Percentiles rank a stretch among this genome's conserved stretches.
Evolutionary conservation across 2,888 invertebrate genomes (phyloP).

Genomic region (Linnaemya vulpina): DNA sequence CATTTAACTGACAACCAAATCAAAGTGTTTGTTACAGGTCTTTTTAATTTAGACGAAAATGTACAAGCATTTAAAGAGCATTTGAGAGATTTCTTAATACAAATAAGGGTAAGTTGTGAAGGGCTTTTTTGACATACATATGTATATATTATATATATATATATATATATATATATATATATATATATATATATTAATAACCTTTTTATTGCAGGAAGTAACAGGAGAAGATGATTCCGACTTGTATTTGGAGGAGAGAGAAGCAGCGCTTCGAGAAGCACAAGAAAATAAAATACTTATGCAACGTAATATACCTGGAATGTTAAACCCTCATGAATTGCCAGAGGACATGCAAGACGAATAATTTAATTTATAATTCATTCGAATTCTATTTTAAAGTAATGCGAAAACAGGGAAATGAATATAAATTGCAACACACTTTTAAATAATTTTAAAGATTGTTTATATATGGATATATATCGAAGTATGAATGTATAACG

Average conservation of each 20-base stretch:
- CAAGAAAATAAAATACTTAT: slow-evolving; percentile 96
- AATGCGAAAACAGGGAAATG: slow-evolving; percentile 63
- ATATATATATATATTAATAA: neutral
- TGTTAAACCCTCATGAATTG: slow-evolving; percentile 97
- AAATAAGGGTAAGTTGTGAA: slow-evolving; percentile 93
- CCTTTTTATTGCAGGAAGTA: slow-evolving; percentile 89
- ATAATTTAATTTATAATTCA: slow-evolving; percentile 76
- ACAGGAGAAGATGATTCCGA: slow-evolving; percentile 99
- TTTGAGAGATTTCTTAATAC: slow-evolving; percentile 98
- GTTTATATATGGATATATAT: slow-evolving; percentile 76
- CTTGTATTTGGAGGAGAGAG: slow-evolving; percentile 97
- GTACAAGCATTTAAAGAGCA: slow-evolving; percentile 99
- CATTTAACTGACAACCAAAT: slow-evolving; percentile 99
- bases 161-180: too few species aligned
- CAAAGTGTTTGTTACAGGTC: slow-evolving; percentile 98
- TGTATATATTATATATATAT: too few species aligned
- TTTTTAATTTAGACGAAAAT: slow-evolving; percentile 98
- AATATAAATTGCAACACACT: slow-evolving; percentile 71
- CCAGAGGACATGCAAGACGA: slow-evolving; percentile 97
- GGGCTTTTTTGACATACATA: neutral
- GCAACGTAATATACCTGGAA: slow-evolving; percentile 97
- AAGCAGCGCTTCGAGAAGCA: slow-evolving; percentile 93
- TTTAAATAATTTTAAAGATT: slow-evolving; percentile 73
- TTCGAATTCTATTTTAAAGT: slow-evolving; percentile 61
- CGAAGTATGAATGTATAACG: slow-evolving; percentile 76